Conservation (phyloP, 2,797 vertebrate species). For the Picus viridis region DNA sequence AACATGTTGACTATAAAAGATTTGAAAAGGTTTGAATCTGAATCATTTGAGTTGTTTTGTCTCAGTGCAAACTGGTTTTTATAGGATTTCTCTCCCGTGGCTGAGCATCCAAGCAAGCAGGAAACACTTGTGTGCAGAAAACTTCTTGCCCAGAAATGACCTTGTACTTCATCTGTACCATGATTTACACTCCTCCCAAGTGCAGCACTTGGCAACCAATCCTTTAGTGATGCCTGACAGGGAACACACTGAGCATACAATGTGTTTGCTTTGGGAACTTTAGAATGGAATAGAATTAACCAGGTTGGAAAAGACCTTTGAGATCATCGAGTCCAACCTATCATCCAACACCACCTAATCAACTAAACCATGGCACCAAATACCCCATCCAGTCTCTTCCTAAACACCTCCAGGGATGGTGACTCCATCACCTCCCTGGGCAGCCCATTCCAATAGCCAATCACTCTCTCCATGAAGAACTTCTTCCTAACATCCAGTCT, state of each 20-base stretch:
- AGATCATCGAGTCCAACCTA: no score
- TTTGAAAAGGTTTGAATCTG: not conserved
- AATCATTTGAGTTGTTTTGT: not conserved
- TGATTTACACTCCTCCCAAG: rapidly evolving
- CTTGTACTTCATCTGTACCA: not conserved
- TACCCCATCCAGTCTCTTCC: no score
- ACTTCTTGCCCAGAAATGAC: rapidly evolving
- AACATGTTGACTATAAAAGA: rapidly evolving
- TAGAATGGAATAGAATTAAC: no score
- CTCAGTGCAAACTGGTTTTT: not conserved
- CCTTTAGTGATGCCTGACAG: not conserved
- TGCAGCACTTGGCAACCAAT: not conserved
- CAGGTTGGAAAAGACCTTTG: no score
- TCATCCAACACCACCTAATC: no score
- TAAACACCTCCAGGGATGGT: no score
- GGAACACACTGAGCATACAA: rapidly evolving
- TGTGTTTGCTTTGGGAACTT: not conserved
- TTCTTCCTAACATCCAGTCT: no score
- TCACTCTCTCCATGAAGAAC: no score
- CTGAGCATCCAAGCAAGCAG: rapidly evolving
- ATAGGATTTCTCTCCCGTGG: not conserved
- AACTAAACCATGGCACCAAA: no score
- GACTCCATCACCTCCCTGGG: no score
- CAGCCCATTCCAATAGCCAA: no score
- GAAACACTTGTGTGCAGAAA: rapidly evolving